Base-by-base conservation (phyloP, 2,113 vertebrate species). In the Regulus satrapa region DNA sequence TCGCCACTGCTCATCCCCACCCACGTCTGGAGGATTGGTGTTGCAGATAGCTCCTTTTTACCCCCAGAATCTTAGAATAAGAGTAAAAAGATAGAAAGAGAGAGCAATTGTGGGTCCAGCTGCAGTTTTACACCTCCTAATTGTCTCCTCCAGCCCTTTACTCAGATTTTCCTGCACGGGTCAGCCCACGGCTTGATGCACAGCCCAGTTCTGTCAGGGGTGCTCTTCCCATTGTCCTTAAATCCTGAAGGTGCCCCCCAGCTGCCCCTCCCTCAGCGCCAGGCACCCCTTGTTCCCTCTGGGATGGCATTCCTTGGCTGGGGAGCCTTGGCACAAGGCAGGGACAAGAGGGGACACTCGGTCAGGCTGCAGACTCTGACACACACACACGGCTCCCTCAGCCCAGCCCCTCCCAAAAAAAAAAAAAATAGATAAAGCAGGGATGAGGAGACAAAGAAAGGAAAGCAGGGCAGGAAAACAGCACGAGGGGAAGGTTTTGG, bases 21-120 rank as follows among this genome's bases (percentile, higher is more conserved):
- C 58, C 29, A 7, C 17, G 3, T 61, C 32, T 75, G 88, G 71
- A 69, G 38, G 54, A 9, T 5, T 45, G 58, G 63, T 40, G 20
- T 3, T 76, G 52, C 48, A 63, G 48, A 64, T 62, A 85, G 9
- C 43, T 89, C 45, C 31, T 18, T 79, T 58, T 56, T 18, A 17
- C 43, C 10, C 13, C 40, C 34, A 32, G 52, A 56, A 85, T 29
- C 52, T 69, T 26, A 62, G 48, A 54, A 40, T 26, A 43, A 68
- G 21, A 18, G 28, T 9, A 41, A 23, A 66, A 68, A 63, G 19
- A 19, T 24, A 63, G 24, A 51, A 51, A 21, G 71, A 71, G 3
- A 5, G n/a, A 41, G 3, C 12, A 51, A 4, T 10, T 0, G 0
- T 46, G 40, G 40, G 31, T 43, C n/a, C 72, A 69, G 68, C 52